Evolutionary conservation across 2,113 vertebrate genomes (phyloP), one percentile per base, ranked within the genome.

Genomic region (Larimichthys polyactis): DNA sequence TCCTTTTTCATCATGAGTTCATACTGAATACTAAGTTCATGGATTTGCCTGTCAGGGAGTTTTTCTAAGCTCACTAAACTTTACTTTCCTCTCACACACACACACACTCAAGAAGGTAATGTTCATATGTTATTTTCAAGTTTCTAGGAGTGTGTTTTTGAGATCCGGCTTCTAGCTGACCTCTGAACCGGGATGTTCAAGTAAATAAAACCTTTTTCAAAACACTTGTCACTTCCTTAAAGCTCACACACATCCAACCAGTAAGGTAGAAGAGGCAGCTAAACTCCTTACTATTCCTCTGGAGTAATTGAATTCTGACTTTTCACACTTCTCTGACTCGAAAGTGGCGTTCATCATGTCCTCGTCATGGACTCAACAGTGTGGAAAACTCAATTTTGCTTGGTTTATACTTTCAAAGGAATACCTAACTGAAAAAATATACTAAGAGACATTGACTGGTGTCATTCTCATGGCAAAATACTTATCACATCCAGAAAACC

Each of bases 311-410:
- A 78, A 85, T 49, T 64, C 71, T 71, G 58, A 71, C 78, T 79
- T 74, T 70, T 83, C 69, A 88, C 80, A 82, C 75, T 55, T 44
- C 52, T 63, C 87, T 81, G 84, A 68, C 72, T 79, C 66, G 83
- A 44, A 82, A 86, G 75, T 67, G 63, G 70, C 15, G 2, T 76
- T 87, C 65, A 78, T 85, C 82, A 65, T 83, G 84, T 87, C 63
- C 57, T 67, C 55, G 78, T 91, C 87, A 91, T 78, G 62, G 73
- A 86, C 71, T 81, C 79, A 79, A 66, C 69, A 84, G 74, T 1
- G 55, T 82, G 75, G 70, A 89, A 91, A 89, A 84, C 73, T 74
- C 74, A 71, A 78, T 90, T 91, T 86, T 69, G 58, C 20, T 71
- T 65, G 67, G 73, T 76, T 82, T 79, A 76, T 49, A 81, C 44